Evolutionary conservation across 2,113 vertebrate genomes (phyloP).

Genomic region (Bungarus multicinctus): DNA sequence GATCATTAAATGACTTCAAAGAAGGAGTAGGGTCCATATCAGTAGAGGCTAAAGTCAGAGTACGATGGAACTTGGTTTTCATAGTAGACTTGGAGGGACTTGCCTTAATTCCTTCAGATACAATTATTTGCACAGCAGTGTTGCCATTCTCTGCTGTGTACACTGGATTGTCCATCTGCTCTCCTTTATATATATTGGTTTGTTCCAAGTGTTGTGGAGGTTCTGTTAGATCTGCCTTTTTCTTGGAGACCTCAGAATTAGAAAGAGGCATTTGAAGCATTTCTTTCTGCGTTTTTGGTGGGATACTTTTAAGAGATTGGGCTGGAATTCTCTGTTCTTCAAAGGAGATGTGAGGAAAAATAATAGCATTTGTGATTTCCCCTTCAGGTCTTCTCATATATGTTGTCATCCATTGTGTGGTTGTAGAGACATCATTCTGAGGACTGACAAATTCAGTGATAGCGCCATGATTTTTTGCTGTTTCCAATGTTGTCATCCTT

Average conservation of each 20-base stretch:
- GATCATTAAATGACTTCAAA: slow-evolving; percentile 1
- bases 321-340: background rate
- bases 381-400: background rate
- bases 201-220: background rate
- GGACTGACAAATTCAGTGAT: background rate
- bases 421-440: background rate
- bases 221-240: background rate
- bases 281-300: background rate
- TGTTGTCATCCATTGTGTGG: background rate
- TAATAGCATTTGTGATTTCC: background rate
- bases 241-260: background rate
- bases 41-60: rapidly evolving
- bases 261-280: background rate
- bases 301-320: background rate
- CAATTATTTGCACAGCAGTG: background rate
- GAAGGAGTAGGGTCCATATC: rapidly evolving
- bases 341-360: background rate
- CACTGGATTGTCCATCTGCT: background rate
- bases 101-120: background rate
- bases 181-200: background rate
- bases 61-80: background rate
- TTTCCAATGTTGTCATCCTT: background rate
- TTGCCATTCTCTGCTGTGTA: background rate
- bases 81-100: rapidly evolving
- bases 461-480: background rate